Conservation (phyloP, 2,113 vertebrate genomes). For the Anser brachyrhynchus region DNA sequence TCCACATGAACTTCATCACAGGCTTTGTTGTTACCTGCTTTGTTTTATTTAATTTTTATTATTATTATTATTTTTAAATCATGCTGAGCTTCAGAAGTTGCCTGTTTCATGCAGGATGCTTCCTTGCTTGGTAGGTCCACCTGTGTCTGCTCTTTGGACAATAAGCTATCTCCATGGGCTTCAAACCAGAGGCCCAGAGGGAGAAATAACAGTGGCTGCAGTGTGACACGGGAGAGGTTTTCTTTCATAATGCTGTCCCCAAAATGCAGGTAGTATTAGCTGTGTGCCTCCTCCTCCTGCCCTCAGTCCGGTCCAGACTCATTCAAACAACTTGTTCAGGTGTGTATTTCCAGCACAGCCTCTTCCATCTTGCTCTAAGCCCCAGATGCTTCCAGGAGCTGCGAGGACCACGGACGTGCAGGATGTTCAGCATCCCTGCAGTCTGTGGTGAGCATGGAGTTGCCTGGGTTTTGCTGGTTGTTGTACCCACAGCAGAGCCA, state of each 20-base stretch:
- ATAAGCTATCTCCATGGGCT: not conserved
- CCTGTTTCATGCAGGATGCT: not conserved
- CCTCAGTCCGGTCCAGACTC: not conserved
- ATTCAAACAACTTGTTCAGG: rapidly evolving
- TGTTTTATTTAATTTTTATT: not conserved
- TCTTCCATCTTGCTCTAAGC: not conserved
- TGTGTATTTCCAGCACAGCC: rapidly evolving
- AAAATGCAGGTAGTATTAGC: not conserved
- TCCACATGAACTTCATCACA: not conserved
- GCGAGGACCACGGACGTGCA: not conserved
- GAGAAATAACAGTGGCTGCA: not conserved
- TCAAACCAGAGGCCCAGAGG: not conserved
- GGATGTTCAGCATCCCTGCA: not conserved
- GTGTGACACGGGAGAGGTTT: rapidly evolving
- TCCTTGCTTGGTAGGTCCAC: not conserved
- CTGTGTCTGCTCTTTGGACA: not conserved
- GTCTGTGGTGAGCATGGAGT: not conserved
- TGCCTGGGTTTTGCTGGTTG: not conserved
- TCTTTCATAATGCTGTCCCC: not conserved
- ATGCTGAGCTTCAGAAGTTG: not conserved
- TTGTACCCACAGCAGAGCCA: not conserved
- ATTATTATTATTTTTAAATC: not conserved
- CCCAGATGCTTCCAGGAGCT: not conserved
- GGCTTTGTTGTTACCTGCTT: not conserved
- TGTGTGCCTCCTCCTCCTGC: not conserved